phyloP scores from a whole-genome alignment of 2,797 vertebrate genomes.

The Hipposideros larvatus region DNA sequence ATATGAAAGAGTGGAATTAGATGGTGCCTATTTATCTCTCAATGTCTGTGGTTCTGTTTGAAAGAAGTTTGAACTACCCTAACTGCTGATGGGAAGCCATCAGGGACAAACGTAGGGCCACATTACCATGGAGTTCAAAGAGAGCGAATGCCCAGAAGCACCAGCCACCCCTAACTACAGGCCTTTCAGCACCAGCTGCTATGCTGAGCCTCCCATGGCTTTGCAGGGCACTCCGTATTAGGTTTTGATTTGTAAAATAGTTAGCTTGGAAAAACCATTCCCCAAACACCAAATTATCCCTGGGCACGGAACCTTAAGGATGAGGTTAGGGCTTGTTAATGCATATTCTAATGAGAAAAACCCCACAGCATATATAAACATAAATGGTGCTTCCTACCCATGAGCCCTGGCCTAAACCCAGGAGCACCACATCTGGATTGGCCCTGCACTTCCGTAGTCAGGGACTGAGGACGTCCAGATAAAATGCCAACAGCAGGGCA shows the following conservation, averaged over 20 bases:
- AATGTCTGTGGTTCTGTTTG: background rate
- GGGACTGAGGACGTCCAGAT: background rate
- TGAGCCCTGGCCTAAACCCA: background rate
- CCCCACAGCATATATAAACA: background rate
- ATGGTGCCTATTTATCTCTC: background rate
- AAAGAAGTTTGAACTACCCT: background rate
- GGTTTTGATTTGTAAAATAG: constrained; percentile 63
- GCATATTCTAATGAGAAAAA: constrained; percentile 57
- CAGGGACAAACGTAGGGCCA: background rate
- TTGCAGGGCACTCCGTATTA: background rate
- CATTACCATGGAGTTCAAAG: background rate
- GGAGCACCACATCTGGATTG: background rate
- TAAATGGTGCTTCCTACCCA: background rate
- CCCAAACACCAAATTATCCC: constrained; percentile 65
- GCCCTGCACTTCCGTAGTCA: background rate
- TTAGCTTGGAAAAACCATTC: constrained; percentile 64
- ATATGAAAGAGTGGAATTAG: background rate
- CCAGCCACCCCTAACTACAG: background rate
- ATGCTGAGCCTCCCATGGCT: background rate
- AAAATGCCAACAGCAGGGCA: background rate
- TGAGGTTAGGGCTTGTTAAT: constrained; percentile 55
- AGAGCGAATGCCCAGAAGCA: rapidly evolving
- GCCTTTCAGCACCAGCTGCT: background rate
- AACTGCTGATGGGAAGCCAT: background rate
- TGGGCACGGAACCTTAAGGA: constrained; percentile 47